These are phyloP conservation scores for Nannoperca obscura DNA, from an alignment of 2,797 vertebrate species.

Conservation along the genomic window DNA sequence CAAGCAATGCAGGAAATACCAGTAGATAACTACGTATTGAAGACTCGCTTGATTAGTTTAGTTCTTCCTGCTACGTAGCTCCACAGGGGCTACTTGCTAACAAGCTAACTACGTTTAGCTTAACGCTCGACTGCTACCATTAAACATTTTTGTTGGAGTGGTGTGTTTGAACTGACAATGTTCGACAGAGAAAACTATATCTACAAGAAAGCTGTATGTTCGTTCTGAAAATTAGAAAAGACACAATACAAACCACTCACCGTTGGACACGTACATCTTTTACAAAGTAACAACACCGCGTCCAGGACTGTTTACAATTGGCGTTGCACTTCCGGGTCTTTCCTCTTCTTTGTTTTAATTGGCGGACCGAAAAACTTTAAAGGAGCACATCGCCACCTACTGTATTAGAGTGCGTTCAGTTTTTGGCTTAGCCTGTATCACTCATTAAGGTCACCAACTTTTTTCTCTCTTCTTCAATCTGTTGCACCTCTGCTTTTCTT, in stretches of 20 bases:
- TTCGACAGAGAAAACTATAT: fast-evolving
- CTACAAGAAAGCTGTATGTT: fast-evolving
- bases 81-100: neutral
- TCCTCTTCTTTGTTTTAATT: too few relatives aligned
- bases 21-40: fast-evolving
- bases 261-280: constrained; percentile 87
- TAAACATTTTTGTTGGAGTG: neutral
- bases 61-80: neutral
- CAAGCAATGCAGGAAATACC: fast-evolving
- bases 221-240: fast-evolving
- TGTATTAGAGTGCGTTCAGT: too few relatives aligned
- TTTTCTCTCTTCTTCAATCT: too few relatives aligned
- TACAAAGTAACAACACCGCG: neutral
- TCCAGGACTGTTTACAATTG: constrained; percentile 56
- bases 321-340: constrained; percentile 56
- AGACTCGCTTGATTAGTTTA: neutral
- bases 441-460: too few relatives aligned
- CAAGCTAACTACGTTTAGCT: neutral
- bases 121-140: too few relatives aligned
- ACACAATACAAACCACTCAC: constrained; percentile 67
- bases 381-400: too few relatives aligned
- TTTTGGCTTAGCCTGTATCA: too few relatives aligned
- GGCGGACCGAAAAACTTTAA: too few relatives aligned
- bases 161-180: neutral
- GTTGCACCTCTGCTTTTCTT: too few relatives aligned